phyloP scores from a whole-genome alignment of 1,140 invertebrate genomes.

The Heliconius melpomene region DNA sequence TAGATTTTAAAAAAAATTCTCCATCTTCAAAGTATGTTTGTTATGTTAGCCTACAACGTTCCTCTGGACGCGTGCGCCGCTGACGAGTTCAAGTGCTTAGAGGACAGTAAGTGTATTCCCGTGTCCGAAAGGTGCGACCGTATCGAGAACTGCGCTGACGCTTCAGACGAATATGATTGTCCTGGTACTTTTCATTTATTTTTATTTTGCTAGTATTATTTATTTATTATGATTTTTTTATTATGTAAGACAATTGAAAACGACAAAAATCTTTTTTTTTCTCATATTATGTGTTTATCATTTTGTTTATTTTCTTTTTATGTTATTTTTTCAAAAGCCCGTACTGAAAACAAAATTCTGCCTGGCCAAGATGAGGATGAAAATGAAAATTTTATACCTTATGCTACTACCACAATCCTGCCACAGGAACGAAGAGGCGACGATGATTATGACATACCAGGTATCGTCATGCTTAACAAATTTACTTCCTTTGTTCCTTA shows the following conservation, averaged over 20 bases:
- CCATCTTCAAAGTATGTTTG: not conserved
- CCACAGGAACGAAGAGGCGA: not conserved
- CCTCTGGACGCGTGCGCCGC: constrained; percentile 31
- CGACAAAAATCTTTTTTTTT: not conserved
- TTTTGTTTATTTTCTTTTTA: constrained; percentile 18
- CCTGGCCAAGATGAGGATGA: not conserved
- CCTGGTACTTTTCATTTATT: constrained; percentile 8
- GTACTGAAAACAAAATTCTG: not conserved
- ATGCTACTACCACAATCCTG: not conserved
- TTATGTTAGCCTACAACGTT: constrained; percentile 31
- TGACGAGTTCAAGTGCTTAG: constrained; percentile 34
- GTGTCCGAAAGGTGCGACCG: constrained; percentile 31
- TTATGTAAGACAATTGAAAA: not conserved
- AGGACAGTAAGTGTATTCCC: constrained; percentile 32
- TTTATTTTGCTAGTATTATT: not conserved
- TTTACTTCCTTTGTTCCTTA: not conserved
- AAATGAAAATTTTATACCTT: constrained; percentile 9
- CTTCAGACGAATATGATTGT: constrained; percentile 34
- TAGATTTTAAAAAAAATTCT: too few relatives aligned
- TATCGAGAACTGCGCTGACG: constrained; percentile 37
- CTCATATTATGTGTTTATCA: not conserved
- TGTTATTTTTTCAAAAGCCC: not conserved
- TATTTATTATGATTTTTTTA: not conserved
- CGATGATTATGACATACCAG: not conserved
- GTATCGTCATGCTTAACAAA: not conserved